Base-by-base conservation (phyloP, 2,888 invertebrate genomes). In the Plagodis pulveraria region DNA sequence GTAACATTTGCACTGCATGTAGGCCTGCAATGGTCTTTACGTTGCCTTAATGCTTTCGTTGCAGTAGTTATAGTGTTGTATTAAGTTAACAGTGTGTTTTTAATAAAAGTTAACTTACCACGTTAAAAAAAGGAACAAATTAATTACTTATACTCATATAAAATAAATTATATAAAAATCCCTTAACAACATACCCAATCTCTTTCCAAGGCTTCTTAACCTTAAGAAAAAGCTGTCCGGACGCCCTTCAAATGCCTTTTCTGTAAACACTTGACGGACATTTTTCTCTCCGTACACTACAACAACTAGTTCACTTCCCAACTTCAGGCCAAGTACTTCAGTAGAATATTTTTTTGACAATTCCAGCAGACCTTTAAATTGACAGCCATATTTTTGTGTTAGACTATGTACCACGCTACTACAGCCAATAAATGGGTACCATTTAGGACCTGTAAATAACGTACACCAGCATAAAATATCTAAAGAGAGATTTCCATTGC, bases 181-280 rank as follows among this genome's bases (percentile, higher is more conserved):
- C 22, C 1, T 22, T 2, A 33, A 35, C 34, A 34, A 10, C 78
- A 80, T 78, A 95, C 96, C 96, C 66, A 94, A 84, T 80, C 94
- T 88, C 78, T 95, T 94, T 11, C 96, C 96, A 63, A 95, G 94
- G 34, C 95, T 94, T 56, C 96, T 90, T 58, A 96, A 80, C 65
- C 94, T 90, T 69, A 95, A 94, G 74, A 96, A 95, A 76, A 95
- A 96, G 35, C 94, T 96, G 68, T 95, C 94, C 0, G 96, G 96
- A 58, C 96, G 90, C 0, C 95, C 96, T 72, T 95, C 95, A 69
- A 96, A 95, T 60, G 95, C 95, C 12, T 94, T 94, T 8, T 93
- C 89, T 0, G 90, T 89, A 45, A 95, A 91, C 6, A 94, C 94
- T 75, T 95, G 94, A 45, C 93, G 93, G 5, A 95, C 93, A 49